phyloP scores from a whole-genome alignment of 2,113 vertebrate species.

The Acanthisitta chloris region DNA sequence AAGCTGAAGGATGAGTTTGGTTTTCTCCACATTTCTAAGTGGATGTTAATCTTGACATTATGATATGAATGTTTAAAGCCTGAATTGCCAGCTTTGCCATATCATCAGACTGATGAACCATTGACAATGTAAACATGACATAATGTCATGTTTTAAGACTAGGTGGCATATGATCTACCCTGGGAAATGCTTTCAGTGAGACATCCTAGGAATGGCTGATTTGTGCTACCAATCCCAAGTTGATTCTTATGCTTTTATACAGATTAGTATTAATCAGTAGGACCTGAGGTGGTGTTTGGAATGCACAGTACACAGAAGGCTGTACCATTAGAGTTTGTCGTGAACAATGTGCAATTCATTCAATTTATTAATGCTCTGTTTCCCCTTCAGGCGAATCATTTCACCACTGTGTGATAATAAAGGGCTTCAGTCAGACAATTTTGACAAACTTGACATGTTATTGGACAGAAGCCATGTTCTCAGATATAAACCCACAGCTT shows the following conservation, averaged over 20 bases:
- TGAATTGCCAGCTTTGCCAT: neutral
- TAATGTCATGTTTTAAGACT: neutral
- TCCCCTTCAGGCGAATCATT: constrained; percentile 73
- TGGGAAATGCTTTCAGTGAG: neutral
- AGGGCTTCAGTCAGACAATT: constrained; percentile 72
- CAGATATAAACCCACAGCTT: constrained; percentile 63
- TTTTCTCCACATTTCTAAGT: neutral
- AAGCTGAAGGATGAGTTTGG: neutral
- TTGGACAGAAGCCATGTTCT: constrained; percentile 70
- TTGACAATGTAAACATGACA: neutral
- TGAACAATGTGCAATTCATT: constrained; percentile 78
- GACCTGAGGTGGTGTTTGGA: constrained; percentile 6
- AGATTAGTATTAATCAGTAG: constrained; percentile 1
- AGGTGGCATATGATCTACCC: neutral
- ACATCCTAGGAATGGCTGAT: neutral
- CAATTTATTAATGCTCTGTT: constrained; percentile 66
- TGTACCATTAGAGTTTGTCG: neutral
- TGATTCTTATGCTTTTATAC: neutral
- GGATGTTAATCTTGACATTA: neutral
- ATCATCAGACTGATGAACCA: neutral
- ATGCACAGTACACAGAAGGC: constrained; percentile 15
- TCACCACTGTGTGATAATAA: constrained; percentile 58
- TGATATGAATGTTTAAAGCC: neutral
- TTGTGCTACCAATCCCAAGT: neutral
- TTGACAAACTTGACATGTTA: constrained; percentile 74